phyloP scores from a whole-genome alignment of 2,888 invertebrate species.

The Pocota personata region DNA sequence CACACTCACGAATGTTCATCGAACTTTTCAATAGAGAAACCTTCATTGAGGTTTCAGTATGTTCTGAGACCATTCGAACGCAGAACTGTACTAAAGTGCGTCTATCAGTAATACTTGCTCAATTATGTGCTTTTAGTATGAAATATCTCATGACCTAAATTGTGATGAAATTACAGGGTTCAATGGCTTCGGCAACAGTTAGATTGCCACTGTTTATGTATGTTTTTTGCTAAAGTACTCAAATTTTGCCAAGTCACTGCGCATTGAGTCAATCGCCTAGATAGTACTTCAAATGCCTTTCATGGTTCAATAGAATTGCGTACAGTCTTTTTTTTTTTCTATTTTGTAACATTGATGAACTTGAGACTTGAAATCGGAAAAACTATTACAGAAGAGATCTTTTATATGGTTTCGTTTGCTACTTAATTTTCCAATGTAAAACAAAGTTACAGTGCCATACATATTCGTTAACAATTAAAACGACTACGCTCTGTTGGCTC shows the following conservation, averaged over 20 bases:
- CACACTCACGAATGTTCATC: no score
- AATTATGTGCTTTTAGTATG: no score
- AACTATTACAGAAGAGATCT: background rate
- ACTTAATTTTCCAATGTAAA: background rate
- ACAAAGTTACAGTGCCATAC: background rate
- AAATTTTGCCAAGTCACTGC: background rate
- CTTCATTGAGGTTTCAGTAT: background rate
- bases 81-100: no score
- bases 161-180: background rate
- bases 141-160: background rate
- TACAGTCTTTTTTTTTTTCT: background rate
- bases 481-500: background rate
- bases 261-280: background rate
- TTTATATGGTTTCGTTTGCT: background rate
- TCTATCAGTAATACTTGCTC: background rate
- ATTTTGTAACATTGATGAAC: background rate
- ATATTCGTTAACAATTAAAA: constrained; percentile 7
- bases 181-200: background rate
- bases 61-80: no score
- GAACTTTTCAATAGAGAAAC: background rate
- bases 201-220: background rate
- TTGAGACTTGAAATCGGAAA: constrained; percentile 5
- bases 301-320: background rate
- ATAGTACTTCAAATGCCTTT: background rate
- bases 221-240: background rate